A percentile compares a stretch with the other conserved stretches of the same genome.
Conservation (phyloP, 2,888 invertebrate species). For the Junonia oenone region DNA sequence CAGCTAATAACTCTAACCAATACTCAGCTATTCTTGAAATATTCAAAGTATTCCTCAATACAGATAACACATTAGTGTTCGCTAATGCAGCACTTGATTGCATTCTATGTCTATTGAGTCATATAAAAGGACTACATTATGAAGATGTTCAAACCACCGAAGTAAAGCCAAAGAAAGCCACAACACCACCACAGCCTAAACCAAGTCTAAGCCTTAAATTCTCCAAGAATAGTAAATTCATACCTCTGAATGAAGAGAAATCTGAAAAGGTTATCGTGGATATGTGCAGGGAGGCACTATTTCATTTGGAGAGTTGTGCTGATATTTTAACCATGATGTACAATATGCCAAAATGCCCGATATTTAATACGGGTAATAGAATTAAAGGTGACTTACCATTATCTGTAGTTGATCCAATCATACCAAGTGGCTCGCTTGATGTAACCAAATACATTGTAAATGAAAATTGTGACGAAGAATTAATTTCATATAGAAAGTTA, state of each 20-base stretch:
- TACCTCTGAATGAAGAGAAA: constrained; percentile 68
- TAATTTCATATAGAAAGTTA: constrained; percentile 82
- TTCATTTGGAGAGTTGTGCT: constrained; percentile 91
- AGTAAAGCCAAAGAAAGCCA: constrained; percentile 58
- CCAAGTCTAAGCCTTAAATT: constrained; percentile 65
- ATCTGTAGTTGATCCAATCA: constrained; percentile 90
- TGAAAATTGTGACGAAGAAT: constrained; percentile 82
- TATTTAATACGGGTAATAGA: constrained; percentile 92
- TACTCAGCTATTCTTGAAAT: constrained; percentile 91
- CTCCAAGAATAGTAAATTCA: constrained; percentile 70
- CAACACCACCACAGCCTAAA: constrained; percentile 51
- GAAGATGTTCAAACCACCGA: constrained; percentile 73
- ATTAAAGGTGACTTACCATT: constrained; percentile 88
- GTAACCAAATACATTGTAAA: constrained; percentile 84
- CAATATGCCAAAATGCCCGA: constrained; percentile 96
- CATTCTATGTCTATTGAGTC: constrained; percentile 90
- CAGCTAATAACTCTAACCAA: constrained; percentile 87
- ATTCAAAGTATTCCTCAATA: constrained; percentile 94
- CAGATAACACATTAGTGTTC: constrained; percentile 95
- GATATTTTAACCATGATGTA: constrained; percentile 94
- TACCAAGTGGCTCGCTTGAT: constrained; percentile 85
- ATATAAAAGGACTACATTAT: constrained; percentile 85
- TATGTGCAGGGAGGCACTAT: constrained; percentile 88
- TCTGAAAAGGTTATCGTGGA: constrained; percentile 74
- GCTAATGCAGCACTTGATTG: constrained; percentile 97